These are phyloP conservation scores for Pseudorectes ferrugineus DNA, from an alignment of 2,113 vertebrate genomes.

Conservation along the genomic window DNA sequence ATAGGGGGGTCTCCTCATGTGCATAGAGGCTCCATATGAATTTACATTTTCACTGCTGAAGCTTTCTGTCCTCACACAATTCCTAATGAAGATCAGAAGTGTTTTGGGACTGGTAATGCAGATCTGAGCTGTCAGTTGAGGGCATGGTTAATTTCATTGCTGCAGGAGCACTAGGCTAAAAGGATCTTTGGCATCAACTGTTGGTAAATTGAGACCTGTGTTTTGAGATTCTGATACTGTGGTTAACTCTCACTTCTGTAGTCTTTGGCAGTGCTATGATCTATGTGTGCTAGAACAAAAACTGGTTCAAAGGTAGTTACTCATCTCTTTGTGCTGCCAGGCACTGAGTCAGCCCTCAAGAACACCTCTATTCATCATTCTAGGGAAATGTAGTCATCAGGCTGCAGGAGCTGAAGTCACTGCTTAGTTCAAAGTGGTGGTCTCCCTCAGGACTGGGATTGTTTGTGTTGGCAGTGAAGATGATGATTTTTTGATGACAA, in stretches of 20 bases:
- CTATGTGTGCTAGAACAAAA: conserved; percentile 17
- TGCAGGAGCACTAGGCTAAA: neutral
- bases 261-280: neutral
- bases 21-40: neutral
- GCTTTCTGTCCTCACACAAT: neutral
- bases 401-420: conserved; percentile 19
- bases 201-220: neutral
- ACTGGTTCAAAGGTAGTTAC: conserved; percentile 41
- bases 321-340: conserved; percentile 46
- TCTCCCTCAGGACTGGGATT: neutral
- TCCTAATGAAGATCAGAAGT: neutral
- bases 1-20: neutral
- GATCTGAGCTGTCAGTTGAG: neutral
- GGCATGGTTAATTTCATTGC: neutral
- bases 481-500: neutral
- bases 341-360: conserved; percentile 41
- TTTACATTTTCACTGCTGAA: neutral
- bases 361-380: conserved; percentile 36
- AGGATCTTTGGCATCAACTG: neutral
- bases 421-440: neutral
- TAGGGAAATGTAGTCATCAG: neutral
- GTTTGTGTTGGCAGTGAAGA: neutral
- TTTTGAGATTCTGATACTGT: conserved; percentile 7
- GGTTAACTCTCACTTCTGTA: neutral
- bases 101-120: neutral